Base-by-base conservation (phyloP, 2,797 vertebrate species). In the Pelochelys cantorii region DNA sequence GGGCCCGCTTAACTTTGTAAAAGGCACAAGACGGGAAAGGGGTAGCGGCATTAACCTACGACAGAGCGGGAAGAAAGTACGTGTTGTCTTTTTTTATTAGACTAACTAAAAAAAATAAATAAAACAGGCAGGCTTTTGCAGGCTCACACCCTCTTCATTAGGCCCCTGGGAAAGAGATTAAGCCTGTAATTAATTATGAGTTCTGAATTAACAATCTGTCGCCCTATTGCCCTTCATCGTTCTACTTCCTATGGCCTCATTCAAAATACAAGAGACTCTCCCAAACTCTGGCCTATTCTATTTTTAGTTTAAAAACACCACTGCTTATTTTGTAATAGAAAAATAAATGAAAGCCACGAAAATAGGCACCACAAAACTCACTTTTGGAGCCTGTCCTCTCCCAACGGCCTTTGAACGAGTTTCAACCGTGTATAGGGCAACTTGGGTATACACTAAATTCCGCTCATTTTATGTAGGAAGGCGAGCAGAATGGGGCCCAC, bases 121-220 rank as follows among this genome's bases (percentile, higher is more conserved):
- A 48, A 48, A 48, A 88, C 22, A 0, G 7, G 4, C 65, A 48
- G 15, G 60, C 9, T 23, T 92, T 87, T 83, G 79, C 25, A 81
- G 60, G 59, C 59, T 90, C 91, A 75, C 71, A 84, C 71, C 25
- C 92, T 80, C 65, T 94, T 94, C 89, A 84, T 95, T 85, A 87
- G 89, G 78, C 91, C 88, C 92, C 81, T 88, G 93, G 92, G 94
- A 96, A 95, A 65, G 5, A 8, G 81, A 92, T 84, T 94, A 92
- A 91, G 68, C 85, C 87, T 12, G 93, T 84, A 84, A 94, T 96
- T 93, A 93, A 93, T 94, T 92, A 93, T 1, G 42, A 88, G 34
- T 8, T 88, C 54, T 22, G 84, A 90, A 95, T 79, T 94, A 82
- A 87, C 86, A 84, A 85, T 83, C 31, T 18, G 56, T 27, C 48